Base-by-base conservation (phyloP, 2,797 vertebrate genomes). In the Gadopsis marmoratus region DNA sequence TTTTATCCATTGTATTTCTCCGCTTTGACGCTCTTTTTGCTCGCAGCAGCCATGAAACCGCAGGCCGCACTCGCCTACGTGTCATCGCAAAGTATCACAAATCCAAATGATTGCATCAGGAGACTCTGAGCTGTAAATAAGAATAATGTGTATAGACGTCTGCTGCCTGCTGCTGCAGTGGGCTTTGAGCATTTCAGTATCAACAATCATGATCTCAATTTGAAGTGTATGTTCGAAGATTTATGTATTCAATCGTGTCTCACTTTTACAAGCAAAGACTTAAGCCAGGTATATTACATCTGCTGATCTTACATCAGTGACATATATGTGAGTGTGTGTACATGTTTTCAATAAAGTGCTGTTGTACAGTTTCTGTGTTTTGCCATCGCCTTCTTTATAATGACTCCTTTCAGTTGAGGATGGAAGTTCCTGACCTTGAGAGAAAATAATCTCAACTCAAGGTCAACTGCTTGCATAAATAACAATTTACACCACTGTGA, bases 341-440 rank as follows among this genome's bases (percentile, higher is more conserved):
- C 13, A 10, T 82, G 79, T 74, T 88, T 82, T 72, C 78, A 92
- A 86, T 91, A 92, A 91, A 91, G 59, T 53, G 37, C 19, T 85
- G 82, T 56, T 88, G 71, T 85, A 81, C 63, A 87, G 76, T 71
- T 71, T 19, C 7, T n/a, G 39, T 37, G 11, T 39, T 58, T 65
- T 43, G 2, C 21, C 10, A 7, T 47, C 2, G 0, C 33, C 4
- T 37, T n/a, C 16, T 43, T 67, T 29, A 26, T 39, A 1, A 26
- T 16, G 0, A 23, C 12, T 37, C 1, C 26, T 26, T 19, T 54
- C 50, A 54, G 7, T 16, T 10, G 10, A 64, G 61, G 26, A 45
- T 31, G 14, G 8, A 47, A 29, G 39, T 19, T 47, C 41, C 45
- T 29, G 8, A 62, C 7, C 59, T 26, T 43, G 9, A 48, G 17